Evolutionary conservation across 2,888 invertebrate species (phyloP), one percentile per base, ranked within the genome.

Genomic region (Camptogramma bilineatum): DNA sequence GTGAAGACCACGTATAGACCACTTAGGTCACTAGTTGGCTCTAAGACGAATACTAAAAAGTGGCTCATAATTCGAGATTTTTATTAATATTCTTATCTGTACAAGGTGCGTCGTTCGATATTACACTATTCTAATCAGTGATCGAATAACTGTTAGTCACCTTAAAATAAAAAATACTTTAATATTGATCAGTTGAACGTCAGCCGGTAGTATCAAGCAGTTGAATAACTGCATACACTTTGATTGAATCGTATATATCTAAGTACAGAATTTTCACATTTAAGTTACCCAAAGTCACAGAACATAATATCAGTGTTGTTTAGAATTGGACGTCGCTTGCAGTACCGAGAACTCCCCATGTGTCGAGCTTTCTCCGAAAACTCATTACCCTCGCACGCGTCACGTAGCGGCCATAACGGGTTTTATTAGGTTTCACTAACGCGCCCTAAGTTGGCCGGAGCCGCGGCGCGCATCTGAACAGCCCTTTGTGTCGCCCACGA

Each of bases 391-490:
- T 73, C 77, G 84, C 90, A 89, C 90, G 90, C 91, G 92, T 91
- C 89, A 89, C 90, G 88, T 89, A 86, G 83, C 83, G 81, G 80
- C 83, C 83, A 86, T 89, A 91, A 87, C 90, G 82, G 85, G 89
- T 89, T 90, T 90, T 90, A 91, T 91, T 91, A 89, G 90, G 90
- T 90, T 91, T 88, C 88, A 84, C 85, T 83, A 83, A 82, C 84
- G 82, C 81, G 78, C 82, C 84, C 84, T 75, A 75, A 80, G 74
- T 76, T 78, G 69, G 72, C 66, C 73, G 77, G 74, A 74, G 57
- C 57, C 63, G 52, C 64, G 69, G 70, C 63, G 70, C 66, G 76
- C 78, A 79, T 82, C 82, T 79, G 80, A 72, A 77, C 80, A 74
- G 77, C 78, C 77, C 81, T 85, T 85, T 79, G 76, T 80, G 68